Conservation (phyloP, 2,113 vertebrate species). For the Petroica traversi region DNA sequence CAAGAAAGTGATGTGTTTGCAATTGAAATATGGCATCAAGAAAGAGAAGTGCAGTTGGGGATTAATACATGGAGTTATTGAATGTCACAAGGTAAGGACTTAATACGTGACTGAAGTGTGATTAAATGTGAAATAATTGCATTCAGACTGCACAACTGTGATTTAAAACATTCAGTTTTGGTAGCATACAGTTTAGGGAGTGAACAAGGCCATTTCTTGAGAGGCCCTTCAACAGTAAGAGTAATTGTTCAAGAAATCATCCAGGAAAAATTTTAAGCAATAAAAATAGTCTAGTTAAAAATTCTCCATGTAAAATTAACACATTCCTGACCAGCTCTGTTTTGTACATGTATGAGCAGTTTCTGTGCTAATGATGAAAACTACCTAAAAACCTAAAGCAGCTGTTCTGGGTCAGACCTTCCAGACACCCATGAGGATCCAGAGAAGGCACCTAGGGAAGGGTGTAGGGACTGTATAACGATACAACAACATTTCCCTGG, state of each 20-base stretch:
- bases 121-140: background rate
- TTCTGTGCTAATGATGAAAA: background rate
- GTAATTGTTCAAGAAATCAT: background rate
- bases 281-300: background rate
- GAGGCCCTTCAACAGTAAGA: background rate
- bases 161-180: background rate
- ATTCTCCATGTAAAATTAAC: background rate
- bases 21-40: background rate
- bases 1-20: background rate
- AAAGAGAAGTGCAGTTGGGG: background rate
- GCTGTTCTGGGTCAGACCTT: background rate
- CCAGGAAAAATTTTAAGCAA: background rate
- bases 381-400: background rate
- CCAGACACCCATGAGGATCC: background rate
- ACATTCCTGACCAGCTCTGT: background rate
- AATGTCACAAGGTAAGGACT: background rate
- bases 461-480: background rate
- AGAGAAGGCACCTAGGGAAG: background rate
- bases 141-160: background rate
- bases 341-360: background rate
- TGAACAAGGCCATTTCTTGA: background rate
- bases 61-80: background rate
- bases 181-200: background rate
- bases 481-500: background rate
- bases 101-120: background rate